These are phyloP conservation scores for Propithecus deckenii DNA, from an alignment of 2,797 vertebrate species.

Conservation along the genomic window DNA sequence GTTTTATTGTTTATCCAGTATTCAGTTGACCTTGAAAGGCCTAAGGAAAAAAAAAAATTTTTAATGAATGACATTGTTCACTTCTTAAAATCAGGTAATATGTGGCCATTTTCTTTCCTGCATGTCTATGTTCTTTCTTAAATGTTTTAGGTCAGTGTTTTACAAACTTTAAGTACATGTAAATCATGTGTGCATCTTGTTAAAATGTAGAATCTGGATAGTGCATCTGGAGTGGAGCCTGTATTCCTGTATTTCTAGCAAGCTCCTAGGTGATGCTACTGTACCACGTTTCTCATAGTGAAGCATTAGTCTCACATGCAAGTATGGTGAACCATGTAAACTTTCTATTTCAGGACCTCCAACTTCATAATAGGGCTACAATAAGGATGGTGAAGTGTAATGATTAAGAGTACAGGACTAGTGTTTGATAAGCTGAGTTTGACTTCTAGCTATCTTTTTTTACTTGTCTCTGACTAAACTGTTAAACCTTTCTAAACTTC, in stretches of 20 bases:
- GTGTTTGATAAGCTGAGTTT: neutral
- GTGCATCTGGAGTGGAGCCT: neutral
- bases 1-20: constrained; percentile 42
- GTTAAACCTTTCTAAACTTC: neutral
- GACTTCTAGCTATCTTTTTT: neutral
- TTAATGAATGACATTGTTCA: constrained; percentile 29
- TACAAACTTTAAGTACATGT: neutral
- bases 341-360: neutral
- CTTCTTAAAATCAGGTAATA: neutral
- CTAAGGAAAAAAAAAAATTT: neutral
- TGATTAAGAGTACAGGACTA: neutral
- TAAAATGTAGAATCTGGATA: neutral
- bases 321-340: neutral
- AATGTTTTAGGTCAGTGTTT: neutral
- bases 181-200: neutral
- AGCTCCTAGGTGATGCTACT: neutral
- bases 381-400: neutral
- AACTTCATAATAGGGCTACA: neutral
- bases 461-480: neutral
- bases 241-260: neutral
- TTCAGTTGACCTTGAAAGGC: neutral
- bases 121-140: neutral
- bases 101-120: neutral
- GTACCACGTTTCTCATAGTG: neutral
- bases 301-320: neutral